These are phyloP conservation scores for Python bivittatus DNA, from an alignment of 2,113 vertebrate species.

Conservation along the genomic window DNA sequence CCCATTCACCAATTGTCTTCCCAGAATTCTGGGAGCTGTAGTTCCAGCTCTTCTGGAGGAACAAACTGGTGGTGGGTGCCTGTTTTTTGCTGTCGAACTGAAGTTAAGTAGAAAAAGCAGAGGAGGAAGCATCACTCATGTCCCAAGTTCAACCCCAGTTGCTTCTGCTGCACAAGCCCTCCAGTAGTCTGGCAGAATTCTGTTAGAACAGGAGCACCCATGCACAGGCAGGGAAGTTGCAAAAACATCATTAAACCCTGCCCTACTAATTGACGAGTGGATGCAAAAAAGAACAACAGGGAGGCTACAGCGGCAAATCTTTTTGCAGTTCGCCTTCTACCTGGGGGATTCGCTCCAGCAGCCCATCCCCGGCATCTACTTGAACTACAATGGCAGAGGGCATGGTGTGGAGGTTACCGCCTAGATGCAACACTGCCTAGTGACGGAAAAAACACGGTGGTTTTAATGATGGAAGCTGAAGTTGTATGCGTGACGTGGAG, in stretches of 20 bases:
- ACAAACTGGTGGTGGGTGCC: too few relatives aligned
- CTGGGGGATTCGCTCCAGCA: neutral
- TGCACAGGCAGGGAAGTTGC: neutral
- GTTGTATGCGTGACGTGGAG: too few relatives aligned
- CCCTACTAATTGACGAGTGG: neutral
- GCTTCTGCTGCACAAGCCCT: too few relatives aligned
- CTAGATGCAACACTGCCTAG: too few relatives aligned
- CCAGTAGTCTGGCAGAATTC: neutral
- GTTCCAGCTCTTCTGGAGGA: too few relatives aligned
- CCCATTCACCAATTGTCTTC: neutral
- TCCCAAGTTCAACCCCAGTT: too few relatives aligned
- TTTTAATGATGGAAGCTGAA: too few relatives aligned
- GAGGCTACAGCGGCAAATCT: neutral
- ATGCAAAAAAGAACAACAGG: neutral
- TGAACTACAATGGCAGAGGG: neutral
- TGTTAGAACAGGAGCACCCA: neutral
- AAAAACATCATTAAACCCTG: neutral
- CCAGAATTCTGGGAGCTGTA: too few relatives aligned
- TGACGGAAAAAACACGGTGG: too few relatives aligned
- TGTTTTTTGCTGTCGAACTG: too few relatives aligned
- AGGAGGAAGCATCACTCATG: too few relatives aligned
- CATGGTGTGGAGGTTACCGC: neutral
- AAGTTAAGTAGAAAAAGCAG: too few relatives aligned
- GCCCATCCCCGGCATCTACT: neutral
- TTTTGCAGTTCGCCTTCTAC: neutral